phyloP scores from a whole-genome alignment of 2,888 invertebrate genomes.

The Synanthedon vespiformis region DNA sequence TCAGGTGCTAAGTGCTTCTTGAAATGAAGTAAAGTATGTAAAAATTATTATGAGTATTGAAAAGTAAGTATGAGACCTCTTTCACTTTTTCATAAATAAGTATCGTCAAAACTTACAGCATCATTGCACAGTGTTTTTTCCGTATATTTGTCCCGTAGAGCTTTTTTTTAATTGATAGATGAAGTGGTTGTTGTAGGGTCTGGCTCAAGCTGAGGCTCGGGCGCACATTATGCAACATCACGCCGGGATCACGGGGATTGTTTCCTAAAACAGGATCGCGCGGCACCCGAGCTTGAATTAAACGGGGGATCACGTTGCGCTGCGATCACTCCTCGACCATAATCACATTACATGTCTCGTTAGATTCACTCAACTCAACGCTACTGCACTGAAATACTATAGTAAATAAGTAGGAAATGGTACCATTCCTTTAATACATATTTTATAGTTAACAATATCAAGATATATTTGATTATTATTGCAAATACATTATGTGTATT shows the following conservation, averaged over 20 bases:
- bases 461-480: too few species aligned
- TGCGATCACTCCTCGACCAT: not conserved
- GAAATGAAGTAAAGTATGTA: not conserved
- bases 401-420: not conserved
- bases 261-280: constrained; percentile 63
- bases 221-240: constrained; percentile 63
- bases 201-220: constrained; percentile 1
- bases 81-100: too few species aligned
- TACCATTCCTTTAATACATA: too few species aligned
- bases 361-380: not conserved
- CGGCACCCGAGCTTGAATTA: constrained; percentile 44
- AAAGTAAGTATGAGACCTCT: too few species aligned
- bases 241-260: constrained; percentile 63
- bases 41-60: too few species aligned
- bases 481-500: too few species aligned
- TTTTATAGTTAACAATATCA: too few species aligned
- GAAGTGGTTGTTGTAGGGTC: constrained; percentile 10
- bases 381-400: not conserved
- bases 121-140: too few species aligned
- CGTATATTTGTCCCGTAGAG: too few species aligned
- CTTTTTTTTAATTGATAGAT: constrained; percentile 41
- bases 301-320: constrained; percentile 18
- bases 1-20: too few species aligned
- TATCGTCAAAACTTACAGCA: too few species aligned
- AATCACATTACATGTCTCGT: not conserved